Evolutionary conservation across 2,888 invertebrate genomes (phyloP).

Genomic region (Craniophora ligustri): DNA sequence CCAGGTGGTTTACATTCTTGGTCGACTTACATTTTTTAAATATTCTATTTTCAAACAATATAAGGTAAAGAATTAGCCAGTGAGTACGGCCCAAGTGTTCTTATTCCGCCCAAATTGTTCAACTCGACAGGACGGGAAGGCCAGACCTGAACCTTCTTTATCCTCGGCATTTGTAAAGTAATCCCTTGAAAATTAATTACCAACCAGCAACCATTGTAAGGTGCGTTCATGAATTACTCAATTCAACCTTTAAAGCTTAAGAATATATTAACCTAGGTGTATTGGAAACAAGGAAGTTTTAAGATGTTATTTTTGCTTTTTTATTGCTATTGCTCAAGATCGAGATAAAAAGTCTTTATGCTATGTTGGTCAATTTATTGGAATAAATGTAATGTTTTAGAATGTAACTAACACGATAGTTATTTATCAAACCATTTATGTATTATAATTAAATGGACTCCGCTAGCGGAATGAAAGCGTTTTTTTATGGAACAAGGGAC

Average conservation of each 20-base stretch:
- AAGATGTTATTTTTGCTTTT: constrained; percentile 3
- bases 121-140: constrained; percentile 70
- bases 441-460: too few relatives aligned
- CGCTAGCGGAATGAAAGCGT: too few relatives aligned
- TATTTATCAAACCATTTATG: too few relatives aligned
- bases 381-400: too few relatives aligned
- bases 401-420: too few relatives aligned
- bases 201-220: constrained; percentile 66
- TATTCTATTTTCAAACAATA: constrained; percentile 3
- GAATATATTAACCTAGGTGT: constrained; percentile 61
- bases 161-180: constrained; percentile 80
- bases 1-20: too few relatives aligned
- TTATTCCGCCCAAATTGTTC: constrained; percentile 71
- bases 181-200: constrained; percentile 86
- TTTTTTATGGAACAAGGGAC: too few relatives aligned
- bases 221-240: constrained; percentile 61
- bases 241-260: constrained; percentile 71
- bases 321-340: not conserved
- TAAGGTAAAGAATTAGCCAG: constrained; percentile 26
- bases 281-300: constrained; percentile 38
- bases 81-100: constrained; percentile 47
- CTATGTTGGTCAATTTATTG: too few relatives aligned
- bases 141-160: constrained; percentile 72
- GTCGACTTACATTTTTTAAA: too few relatives aligned
- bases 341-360: too few relatives aligned